phyloP scores from a whole-genome alignment of 2,888 invertebrate genomes.

The Nymphalis polychloros region DNA sequence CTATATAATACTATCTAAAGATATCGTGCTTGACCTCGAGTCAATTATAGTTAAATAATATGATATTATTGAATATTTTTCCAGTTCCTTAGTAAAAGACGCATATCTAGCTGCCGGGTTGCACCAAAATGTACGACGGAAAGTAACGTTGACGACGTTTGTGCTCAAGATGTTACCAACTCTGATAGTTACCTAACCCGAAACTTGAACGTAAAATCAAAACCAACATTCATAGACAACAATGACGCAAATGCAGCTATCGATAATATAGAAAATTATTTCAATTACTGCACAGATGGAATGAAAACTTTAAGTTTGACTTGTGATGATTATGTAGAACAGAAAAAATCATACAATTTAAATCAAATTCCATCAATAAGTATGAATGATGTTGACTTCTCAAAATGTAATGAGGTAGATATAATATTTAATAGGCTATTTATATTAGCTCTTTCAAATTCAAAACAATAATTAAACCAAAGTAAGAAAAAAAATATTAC shows the following conservation, averaged over 20 bases:
- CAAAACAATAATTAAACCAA: too few relatives aligned
- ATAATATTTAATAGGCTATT: background rate
- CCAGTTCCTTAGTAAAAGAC: constrained; percentile 66
- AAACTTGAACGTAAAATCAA: constrained; percentile 34
- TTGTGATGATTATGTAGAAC: constrained; percentile 71
- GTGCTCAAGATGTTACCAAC: constrained; percentile 51
- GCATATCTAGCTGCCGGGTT: constrained; percentile 69
- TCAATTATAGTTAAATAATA: constrained; percentile 42
- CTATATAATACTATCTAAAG: background rate
- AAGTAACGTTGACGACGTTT: constrained; percentile 57
- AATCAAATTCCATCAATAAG: constrained; percentile 54
- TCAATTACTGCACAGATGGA: constrained; percentile 48
- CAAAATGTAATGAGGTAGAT: constrained; percentile 64
- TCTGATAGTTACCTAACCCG: constrained; percentile 40
- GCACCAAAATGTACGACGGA: constrained; percentile 58
- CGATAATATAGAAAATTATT: constrained; percentile 40
- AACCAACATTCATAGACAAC: constrained; percentile 41
- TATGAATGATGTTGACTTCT: constrained; percentile 64
- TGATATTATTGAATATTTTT: constrained; percentile 44
- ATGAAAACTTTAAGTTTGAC: constrained; percentile 58
- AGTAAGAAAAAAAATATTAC: too few relatives aligned
- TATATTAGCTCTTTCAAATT: background rate
- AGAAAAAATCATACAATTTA: constrained; percentile 49
- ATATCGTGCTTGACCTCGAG: constrained; percentile 60
- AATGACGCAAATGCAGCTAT: constrained; percentile 39